Evolutionary conservation across 1,140 invertebrate genomes (phyloP).

Genomic region (Eupristina koningsbergeri): DNA sequence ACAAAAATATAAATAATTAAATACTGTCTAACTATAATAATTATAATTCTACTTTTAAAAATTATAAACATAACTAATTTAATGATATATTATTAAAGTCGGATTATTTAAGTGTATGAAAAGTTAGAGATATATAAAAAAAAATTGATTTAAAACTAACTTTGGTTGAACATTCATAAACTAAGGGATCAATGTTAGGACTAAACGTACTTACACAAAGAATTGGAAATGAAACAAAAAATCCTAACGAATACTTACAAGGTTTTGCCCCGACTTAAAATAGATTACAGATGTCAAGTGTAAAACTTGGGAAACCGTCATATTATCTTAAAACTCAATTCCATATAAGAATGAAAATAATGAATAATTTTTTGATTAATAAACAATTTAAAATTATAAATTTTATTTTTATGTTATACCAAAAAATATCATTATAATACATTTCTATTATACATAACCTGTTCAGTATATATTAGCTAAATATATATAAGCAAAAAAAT

Average conservation of each 20-base stretch:
- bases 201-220: neutral
- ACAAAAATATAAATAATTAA: neutral
- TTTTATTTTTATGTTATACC: no score
- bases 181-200: neutral
- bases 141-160: neutral
- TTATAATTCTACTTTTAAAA: neutral
- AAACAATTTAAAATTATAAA: neutral
- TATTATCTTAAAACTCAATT: conserved; percentile 3
- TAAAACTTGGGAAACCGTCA: neutral
- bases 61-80: neutral
- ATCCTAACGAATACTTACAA: neutral
- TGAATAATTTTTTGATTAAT: neutral
- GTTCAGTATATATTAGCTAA: no score
- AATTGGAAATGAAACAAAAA: neutral
- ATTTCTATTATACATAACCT: no score
- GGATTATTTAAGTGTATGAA: neutral
- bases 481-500: no score
- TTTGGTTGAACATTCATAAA: neutral
- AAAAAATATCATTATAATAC: no score
- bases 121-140: neutral
- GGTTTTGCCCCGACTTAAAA: conserved; percentile 8
- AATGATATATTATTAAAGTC: neutral
- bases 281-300: conserved; percentile 12
- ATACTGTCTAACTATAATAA: neutral
- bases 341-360: conserved; percentile 2